Percentiles rank a stretch among this genome's conserved stretches.
phyloP scores from a whole-genome alignment of 2,888 invertebrate genomes.

The Drosophila subquinaria region DNA sequence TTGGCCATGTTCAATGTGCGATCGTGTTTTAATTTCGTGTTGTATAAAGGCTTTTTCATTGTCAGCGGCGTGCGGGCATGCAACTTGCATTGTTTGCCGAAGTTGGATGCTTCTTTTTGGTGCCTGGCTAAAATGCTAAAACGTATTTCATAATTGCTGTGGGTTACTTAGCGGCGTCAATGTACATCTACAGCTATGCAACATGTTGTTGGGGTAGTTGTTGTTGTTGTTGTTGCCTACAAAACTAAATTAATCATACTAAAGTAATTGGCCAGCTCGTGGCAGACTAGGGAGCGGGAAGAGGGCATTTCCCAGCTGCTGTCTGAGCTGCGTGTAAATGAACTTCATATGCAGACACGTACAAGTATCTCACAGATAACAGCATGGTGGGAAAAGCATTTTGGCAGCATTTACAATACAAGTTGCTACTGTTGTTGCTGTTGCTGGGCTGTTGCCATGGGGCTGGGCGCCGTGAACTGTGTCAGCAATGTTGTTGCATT shows the following conservation, averaged over 20 bases:
- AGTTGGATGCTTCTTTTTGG: conserved; percentile 50
- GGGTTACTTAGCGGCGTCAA: conserved; percentile 57
- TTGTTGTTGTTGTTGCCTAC: conserved; percentile 20
- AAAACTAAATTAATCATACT: conserved; percentile 73
- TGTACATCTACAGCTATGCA: conserved; percentile 60
- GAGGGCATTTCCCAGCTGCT: conserved; percentile 22
- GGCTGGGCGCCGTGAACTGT: conserved; percentile 71
- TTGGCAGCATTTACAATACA: conserved; percentile 67
- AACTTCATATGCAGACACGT: conserved; percentile 59
- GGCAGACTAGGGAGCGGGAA: conserved; percentile 22
- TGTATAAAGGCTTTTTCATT: conserved; percentile 73
- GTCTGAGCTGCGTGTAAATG: conserved; percentile 75
- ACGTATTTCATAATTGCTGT: conserved; percentile 76
- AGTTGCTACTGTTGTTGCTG: conserved; percentile 19
- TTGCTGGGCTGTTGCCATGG: conserved; percentile 30
- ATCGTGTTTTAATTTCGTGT: conserved; percentile 81
- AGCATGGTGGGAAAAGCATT: conserved; percentile 71
- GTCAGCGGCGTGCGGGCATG: conserved; percentile 80
- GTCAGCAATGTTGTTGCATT: conserved; percentile 69
- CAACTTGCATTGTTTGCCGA: conserved; percentile 60
- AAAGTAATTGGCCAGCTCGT: conserved; percentile 66
- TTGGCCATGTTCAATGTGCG: conserved; percentile 71
- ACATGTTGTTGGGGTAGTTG: conserved; percentile 11
- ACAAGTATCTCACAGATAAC: conserved; percentile 54
- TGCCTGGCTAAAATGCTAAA: conserved; percentile 72